phyloP scores from a whole-genome alignment of 2,888 invertebrate genomes.

The Lacanobia oleracea region DNA sequence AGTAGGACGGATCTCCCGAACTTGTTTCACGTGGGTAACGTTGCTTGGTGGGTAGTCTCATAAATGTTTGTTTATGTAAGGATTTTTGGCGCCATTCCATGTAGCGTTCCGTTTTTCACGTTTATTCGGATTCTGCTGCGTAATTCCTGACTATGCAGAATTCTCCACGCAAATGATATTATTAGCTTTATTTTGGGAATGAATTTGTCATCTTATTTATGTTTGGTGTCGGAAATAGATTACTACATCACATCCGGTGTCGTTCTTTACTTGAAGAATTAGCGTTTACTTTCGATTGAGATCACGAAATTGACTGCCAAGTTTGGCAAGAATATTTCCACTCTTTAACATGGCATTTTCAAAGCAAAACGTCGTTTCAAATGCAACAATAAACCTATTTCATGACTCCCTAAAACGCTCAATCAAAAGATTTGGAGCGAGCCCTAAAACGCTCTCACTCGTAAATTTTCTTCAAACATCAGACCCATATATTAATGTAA shows the following conservation, averaged over 20 bases:
- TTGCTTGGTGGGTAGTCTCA: conserved; percentile 26
- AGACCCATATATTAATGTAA: conserved; percentile 43
- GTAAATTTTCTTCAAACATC: conserved; percentile 29
- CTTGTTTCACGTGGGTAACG: conserved; percentile 29
- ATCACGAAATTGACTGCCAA: background rate
- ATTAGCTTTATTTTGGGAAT: conserved; percentile 36
- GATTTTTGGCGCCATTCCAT: conserved; percentile 62
- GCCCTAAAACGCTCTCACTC: conserved; percentile 5
- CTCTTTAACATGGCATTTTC: background rate
- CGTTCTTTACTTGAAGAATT: background rate
- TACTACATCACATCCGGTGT: conserved; percentile 1
- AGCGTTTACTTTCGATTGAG: background rate
- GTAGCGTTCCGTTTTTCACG: conserved; percentile 43
- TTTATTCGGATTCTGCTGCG: conserved; percentile 58
- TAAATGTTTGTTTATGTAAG: conserved; percentile 55
- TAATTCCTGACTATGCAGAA: conserved; percentile 57
- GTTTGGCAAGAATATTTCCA: background rate
- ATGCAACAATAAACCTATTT: background rate
- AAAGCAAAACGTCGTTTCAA: background rate
- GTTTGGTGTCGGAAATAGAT: conserved; percentile 8
- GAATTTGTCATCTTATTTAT: conserved; percentile 29
- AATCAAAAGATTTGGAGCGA: conserved; percentile 25
- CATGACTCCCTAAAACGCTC: conserved; percentile 1
- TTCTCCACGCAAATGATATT: conserved; percentile 22
- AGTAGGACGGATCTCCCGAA: conserved; percentile 32